These are phyloP conservation scores for Papilio polytes DNA, from an alignment of 1,140 invertebrate species.

Conservation along the genomic window DNA sequence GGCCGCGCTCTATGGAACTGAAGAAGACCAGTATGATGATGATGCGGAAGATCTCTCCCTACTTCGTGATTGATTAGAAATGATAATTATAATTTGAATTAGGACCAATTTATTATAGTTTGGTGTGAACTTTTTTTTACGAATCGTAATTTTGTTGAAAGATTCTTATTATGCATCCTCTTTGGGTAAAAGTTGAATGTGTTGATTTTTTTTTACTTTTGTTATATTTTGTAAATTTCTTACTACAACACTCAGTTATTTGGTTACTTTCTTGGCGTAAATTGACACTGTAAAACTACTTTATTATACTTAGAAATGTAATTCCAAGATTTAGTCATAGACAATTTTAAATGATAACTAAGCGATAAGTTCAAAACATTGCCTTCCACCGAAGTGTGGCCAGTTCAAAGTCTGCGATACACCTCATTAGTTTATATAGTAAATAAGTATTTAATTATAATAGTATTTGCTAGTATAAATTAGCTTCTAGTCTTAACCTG, in stretches of 20 bases:
- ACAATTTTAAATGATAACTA: neutral
- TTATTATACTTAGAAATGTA: too few species aligned
- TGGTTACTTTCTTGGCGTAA: too few species aligned
- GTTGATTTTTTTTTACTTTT: neutral
- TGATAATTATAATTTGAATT: neutral
- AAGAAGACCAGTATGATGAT: neutral
- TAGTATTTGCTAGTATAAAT: neutral
- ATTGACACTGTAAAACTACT: too few species aligned
- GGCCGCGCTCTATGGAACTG: constrained; percentile 48
- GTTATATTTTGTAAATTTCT: neutral
- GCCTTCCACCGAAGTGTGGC: constrained; percentile 7
- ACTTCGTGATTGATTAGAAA: neutral
- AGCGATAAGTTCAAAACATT: neutral
- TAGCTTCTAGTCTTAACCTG: neutral
- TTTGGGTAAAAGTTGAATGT: neutral
- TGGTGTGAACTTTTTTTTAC: too few species aligned
- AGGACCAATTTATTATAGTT: neutral
- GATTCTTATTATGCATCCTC: too few species aligned
- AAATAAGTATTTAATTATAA: neutral
- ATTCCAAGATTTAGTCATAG: neutral
- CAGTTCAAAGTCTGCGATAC: neutral
- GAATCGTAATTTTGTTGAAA: neutral
- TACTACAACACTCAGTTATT: neutral
- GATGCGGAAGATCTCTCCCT: neutral
- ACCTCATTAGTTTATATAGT: neutral